Conservation (phyloP, 2,888 invertebrate species). For the Nomada fucata region DNA sequence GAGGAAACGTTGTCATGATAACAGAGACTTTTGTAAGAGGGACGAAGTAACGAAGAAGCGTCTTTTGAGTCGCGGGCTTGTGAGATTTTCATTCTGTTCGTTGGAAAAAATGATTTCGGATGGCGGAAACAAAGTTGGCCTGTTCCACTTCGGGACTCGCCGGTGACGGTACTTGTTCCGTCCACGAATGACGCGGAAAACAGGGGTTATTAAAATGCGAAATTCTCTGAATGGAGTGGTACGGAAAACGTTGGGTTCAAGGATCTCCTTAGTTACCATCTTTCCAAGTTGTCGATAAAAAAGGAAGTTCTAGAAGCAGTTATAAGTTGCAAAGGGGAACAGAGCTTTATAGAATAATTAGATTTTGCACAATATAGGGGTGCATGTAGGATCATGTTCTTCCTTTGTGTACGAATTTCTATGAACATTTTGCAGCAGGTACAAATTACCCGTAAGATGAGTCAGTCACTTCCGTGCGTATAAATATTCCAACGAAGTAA, state of each 20-base stretch:
- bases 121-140: not conserved
- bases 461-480: too few relatives aligned
- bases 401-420: too few relatives aligned
- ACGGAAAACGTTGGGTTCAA: not conserved
- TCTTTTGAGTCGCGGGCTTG: not conserved
- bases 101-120: conserved; percentile 15
- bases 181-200: not conserved
- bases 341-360: too few relatives aligned
- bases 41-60: not conserved
- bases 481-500: too few relatives aligned
- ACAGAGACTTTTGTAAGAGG: not conserved
- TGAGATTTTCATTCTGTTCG: not conserved
- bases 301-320: too few relatives aligned
- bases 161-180: not conserved
- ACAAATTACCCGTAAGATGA: too few relatives aligned
- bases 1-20: conserved; percentile 19
- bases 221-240: not conserved
- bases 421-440: too few relatives aligned
- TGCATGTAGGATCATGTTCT: too few relatives aligned
- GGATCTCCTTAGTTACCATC: not conserved
- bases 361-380: too few relatives aligned
- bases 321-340: too few relatives aligned
- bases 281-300: too few relatives aligned
- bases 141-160: conserved; percentile 4
- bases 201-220: conserved; percentile 4